Evolutionary conservation across 1,140 invertebrate genomes (phyloP), one percentile per base, ranked within the genome.

Genomic region (Sinella curviseta): DNA sequence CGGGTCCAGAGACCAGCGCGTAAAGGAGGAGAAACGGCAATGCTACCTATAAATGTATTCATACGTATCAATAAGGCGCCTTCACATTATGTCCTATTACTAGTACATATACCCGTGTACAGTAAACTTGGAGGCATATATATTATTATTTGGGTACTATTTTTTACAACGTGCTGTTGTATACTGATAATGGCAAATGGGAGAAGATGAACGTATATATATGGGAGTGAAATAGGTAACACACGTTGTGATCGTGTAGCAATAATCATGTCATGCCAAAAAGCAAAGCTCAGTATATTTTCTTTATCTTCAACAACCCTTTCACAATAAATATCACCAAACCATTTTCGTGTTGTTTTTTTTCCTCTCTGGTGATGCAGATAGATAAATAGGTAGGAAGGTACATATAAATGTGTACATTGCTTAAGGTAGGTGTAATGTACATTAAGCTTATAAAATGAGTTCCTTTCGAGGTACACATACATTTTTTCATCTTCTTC

Each of bases 221-320:
- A n/a, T n/a, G n/a, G n/a, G n/a, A n/a, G n/a, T n/a, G n/a, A 65
- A n/a, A 26, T 26, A 65, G 16, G 57, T 65, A 65, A 26, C 57
- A 65, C 57, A 48, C 57, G 57, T 65, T 65, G 16, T 26, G 26
- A n/a, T 65, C 57, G 57, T 65, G 65, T 17, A 70, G 65, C 65
- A 70, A 70, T 70, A 70, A 70, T 70, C 65, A 70, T 70, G 65
- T 70, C 65, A 70, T 70, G 65, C 28, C 65, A 70, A 70, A 70
- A 70, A 70, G 65, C 65, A 70, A 70, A 70, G 65, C 65, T 70
- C 65, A 70, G 65, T 70, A 70, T 33, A 70, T 70, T 70, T 70
- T 70, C 65, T 70, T 70, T 70, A 70, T 70, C 65, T 70, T 70
- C 65, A 70, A 70, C 65, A 70, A 70, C 65, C 65, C 65, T 70